phyloP scores from a whole-genome alignment of 2,888 invertebrate genomes.

The Lasiommata megera region DNA sequence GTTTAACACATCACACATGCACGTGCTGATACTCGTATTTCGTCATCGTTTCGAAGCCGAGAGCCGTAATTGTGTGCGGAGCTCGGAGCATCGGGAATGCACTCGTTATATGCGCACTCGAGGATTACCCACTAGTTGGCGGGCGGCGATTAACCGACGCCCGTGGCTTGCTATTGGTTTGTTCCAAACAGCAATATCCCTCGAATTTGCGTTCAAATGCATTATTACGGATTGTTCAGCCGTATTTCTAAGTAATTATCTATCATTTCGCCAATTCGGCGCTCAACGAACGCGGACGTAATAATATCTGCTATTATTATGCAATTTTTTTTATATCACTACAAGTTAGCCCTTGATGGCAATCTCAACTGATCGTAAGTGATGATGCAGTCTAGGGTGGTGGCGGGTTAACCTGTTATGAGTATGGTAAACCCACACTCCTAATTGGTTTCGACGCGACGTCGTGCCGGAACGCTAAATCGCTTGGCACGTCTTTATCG shows the following conservation, averaged over 20 bases:
- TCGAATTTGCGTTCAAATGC: conserved; percentile 48
- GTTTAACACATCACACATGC: conserved; percentile 50
- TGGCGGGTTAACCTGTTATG: too few species aligned
- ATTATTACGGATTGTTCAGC: conserved; percentile 18
- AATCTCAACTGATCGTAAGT: too few species aligned
- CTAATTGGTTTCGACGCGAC: too few species aligned
- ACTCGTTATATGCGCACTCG: conserved; percentile 72
- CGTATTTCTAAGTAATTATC: conserved; percentile 13
- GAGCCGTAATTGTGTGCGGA: conserved; percentile 45
- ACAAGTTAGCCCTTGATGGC: too few species aligned
- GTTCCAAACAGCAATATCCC: conserved; percentile 54
- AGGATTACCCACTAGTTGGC: conserved; percentile 72
- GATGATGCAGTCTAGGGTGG: too few species aligned
- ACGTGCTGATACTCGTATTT: conserved; percentile 33
- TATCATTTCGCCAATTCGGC: background rate
- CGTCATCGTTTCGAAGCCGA: conserved; percentile 68
- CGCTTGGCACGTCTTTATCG: too few species aligned
- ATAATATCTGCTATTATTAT: background rate
- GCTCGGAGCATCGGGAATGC: conserved; percentile 39
- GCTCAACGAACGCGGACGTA: background rate
- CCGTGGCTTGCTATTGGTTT: conserved; percentile 66
- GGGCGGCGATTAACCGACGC: conserved; percentile 69
- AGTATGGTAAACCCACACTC: too few species aligned
- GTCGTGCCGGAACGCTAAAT: too few species aligned
- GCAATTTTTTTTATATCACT: too few species aligned